Evolutionary conservation across 1,140 invertebrate species (phyloP), one percentile per base, ranked within the genome.

Genomic region (Tetragonula clypearis): DNA sequence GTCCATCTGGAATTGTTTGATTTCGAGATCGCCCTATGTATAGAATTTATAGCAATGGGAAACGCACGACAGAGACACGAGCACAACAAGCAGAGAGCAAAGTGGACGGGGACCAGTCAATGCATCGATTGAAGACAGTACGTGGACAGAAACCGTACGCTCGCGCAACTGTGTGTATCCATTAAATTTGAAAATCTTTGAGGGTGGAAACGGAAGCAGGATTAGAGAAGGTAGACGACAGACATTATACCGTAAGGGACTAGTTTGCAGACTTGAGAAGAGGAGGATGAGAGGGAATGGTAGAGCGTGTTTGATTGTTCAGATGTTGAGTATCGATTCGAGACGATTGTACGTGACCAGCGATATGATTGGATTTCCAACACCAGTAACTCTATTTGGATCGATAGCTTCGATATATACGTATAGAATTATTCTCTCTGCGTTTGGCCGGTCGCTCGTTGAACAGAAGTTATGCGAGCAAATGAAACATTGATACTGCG

Each of bases 311-410:
- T 90, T 86, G 86, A 90, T 91, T 88, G 86, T 91, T 79, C 74
- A 82, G 71, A 76, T 88, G 80, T 79, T 83, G 83, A 88, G 86
- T 91, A 92, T 92, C 90, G 91, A 92, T 92, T 92, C 66, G 68
- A 85, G 83, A 75, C 78, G 68, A 86, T 73, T 72, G 86, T 88
- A 87, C 83, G 86, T 89, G 86, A 87, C 82, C 56, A 66, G 86
- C 60, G 77, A 91, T 90, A 88, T 80, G 86, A 89, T 91, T 88
- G 86, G 84, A 87, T 90, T 85, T 73, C 79, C 82, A 87, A 72
- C 77, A 66, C 69, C 35, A 83, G 78, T 85, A 90, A 90, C 87
- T 89, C 84, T n/a, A 82, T 77, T 83, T 79, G 76, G 68, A 87
- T 90, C 88, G 86, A 87, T 89, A 90, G 49, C 60, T 55, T 49